A percentile compares a stretch with the other conserved stretches of the same genome.
Conservation (phyloP, 2,797 vertebrate genomes). For the Pangasius larnaudii region DNA sequence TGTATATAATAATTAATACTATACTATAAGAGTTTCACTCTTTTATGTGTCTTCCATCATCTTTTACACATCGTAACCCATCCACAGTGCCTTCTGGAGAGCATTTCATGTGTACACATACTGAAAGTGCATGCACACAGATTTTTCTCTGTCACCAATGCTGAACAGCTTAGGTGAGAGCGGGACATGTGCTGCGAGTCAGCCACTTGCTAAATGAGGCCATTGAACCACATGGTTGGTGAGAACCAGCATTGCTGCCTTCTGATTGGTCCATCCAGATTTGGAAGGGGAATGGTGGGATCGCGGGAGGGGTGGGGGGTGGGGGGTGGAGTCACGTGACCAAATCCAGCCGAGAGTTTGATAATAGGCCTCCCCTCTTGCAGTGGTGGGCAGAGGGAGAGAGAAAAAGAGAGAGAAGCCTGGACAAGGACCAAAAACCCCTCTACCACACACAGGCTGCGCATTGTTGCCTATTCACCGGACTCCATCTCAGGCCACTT, state of each 20-base stretch:
- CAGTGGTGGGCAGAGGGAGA: slow-evolving; percentile 63
- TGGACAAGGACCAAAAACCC: slow-evolving; percentile 82
- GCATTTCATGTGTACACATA: neutral
- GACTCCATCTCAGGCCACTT: slow-evolving; percentile 83
- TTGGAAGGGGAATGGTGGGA: slow-evolving; percentile 47
- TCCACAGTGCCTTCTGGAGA: neutral
- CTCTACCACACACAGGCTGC: slow-evolving; percentile 84
- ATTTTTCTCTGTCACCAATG: slow-evolving; percentile 43
- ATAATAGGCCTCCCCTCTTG: slow-evolving; percentile 80
- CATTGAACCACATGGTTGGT: slow-evolving; percentile 67
- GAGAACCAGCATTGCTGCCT: slow-evolving; percentile 58
- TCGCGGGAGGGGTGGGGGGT: slow-evolving; percentile 52
- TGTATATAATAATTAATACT: neutral
- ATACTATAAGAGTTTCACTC: neutral
- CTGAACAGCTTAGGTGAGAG: slow-evolving; percentile 38
- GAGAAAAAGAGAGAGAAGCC: slow-evolving; percentile 63
- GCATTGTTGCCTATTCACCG: slow-evolving; percentile 82
- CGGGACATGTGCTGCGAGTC: slow-evolving; percentile 62
- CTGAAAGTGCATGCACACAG: slow-evolving; percentile 43
- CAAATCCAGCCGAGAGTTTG: slow-evolving; percentile 76
- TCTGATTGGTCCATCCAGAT: slow-evolving; percentile 62
- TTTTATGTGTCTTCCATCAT: neutral
- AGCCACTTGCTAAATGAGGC: slow-evolving; percentile 68
- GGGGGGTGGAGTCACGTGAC: slow-evolving; percentile 70
- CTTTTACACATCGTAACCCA: slow-evolving; percentile 18